Evolutionary conservation across 2,113 vertebrate species (phyloP), one percentile per base, ranked within the genome.

Genomic region (Lagenorhynchus albirostris): DNA sequence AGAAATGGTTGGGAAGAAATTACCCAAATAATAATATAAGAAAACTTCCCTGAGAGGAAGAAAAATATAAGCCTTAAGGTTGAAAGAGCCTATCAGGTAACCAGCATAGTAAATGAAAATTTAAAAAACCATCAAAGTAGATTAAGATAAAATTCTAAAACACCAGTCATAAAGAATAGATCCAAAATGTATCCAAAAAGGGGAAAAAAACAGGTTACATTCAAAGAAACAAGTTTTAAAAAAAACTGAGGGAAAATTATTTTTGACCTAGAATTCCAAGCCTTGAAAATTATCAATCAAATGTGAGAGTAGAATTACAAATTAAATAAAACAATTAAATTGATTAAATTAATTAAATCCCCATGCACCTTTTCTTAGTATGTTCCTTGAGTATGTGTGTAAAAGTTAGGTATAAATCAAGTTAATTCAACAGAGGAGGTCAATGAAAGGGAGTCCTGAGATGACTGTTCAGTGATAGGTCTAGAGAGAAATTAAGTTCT

Each of bases 81-180:
- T 81, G 31, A 89, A 96, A 89, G 47, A 71, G 31, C 13, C 41
- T 88, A 92, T 25, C 50, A 84, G 23, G 55, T 0, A 55, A 31
- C 29, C 55, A 60, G 23, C 67, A 53, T 0, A 94, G 36, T 68
- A 91, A 91, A 89, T 15, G 12, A 88, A 80, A 74, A 55, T 9
- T 38, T 76, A 9, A 33, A 87, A 77, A 70, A 41, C 1, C 31
- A 26, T 79, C 18, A 94, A 88, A 67, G 53, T 29, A 92, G 60
- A 63, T 91, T 76, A 81, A 65, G 21, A 58, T 95, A 77, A 83
- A 67, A 92, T 96, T 95, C 20, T 50, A 67, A 92, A 92, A 74
- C 13, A 74, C 11, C 21, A 80, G 9, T 80, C 38, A 63, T 26
- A 73, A 93, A 95, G 21, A 87, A 26, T 76, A 74, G 53, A 80